Evolutionary conservation across 1,140 invertebrate genomes (phyloP).

Genomic region (Glomeris maerens): DNA sequence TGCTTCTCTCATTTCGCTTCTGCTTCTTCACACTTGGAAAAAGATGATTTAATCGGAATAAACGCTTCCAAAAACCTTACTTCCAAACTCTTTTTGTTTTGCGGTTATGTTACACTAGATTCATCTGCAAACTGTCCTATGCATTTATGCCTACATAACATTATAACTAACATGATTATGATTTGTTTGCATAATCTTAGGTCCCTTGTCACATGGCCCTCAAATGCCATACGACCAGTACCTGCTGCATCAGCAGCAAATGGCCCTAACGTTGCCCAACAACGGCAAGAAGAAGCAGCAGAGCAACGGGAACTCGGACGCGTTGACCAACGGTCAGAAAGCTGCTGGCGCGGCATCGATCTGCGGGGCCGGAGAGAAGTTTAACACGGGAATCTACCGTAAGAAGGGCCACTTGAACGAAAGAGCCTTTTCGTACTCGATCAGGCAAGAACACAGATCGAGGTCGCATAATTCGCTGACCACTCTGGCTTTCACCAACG

Average conservation of each 20-base stretch:
- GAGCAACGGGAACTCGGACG: conserved; percentile 15
- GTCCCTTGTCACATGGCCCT: too few relatives aligned
- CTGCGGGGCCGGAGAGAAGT: conserved; percentile 46
- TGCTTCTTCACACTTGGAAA: too few relatives aligned
- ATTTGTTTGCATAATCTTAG: too few relatives aligned
- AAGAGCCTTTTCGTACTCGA: conserved; percentile 82
- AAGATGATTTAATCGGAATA: too few relatives aligned
- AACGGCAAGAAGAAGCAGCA: conserved; percentile 23
- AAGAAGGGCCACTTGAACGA: conserved; percentile 86
- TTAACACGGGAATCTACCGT: conserved; percentile 71
- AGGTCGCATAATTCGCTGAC: conserved; percentile 77
- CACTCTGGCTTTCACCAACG: conserved; percentile 63
- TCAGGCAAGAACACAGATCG: conserved; percentile 77
- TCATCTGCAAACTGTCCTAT: too few relatives aligned
- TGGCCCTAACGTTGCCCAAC: conserved; percentile 13
- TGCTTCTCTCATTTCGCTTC: too few relatives aligned
- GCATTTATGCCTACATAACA: too few relatives aligned
- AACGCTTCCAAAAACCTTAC: too few relatives aligned
- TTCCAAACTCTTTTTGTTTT: too few relatives aligned
- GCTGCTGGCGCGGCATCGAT: background rate
- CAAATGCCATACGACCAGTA: too few relatives aligned
- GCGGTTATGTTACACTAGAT: too few relatives aligned
- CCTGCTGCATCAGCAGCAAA: conserved; percentile 40
- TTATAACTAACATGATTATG: too few relatives aligned
- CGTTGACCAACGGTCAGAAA: background rate